phyloP scores from a whole-genome alignment of 2,113 vertebrate genomes.

The Eleginops maclovinus region DNA sequence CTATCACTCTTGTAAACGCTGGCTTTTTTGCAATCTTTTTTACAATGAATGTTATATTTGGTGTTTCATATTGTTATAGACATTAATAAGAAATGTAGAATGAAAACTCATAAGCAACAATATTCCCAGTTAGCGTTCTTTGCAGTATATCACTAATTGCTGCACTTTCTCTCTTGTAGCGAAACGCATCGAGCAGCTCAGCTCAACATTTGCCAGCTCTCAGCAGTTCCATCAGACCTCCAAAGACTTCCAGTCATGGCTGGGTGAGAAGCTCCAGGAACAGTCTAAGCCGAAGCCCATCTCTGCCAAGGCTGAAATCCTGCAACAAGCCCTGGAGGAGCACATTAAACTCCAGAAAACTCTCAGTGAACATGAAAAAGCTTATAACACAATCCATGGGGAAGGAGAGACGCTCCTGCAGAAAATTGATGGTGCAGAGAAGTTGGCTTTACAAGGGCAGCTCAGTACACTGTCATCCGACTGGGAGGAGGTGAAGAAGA shows the following conservation, averaged over 20 bases:
- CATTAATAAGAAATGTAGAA: background rate
- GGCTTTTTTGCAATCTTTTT: background rate
- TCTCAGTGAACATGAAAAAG: slow-evolving; percentile 81
- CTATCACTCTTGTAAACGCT: background rate
- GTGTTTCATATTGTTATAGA: background rate
- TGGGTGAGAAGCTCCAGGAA: slow-evolving; percentile 88
- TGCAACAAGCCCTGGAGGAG: slow-evolving; percentile 87
- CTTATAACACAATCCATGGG: slow-evolving; percentile 87
- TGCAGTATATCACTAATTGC: slow-evolving; percentile 2
- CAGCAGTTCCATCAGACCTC: slow-evolving; percentile 96
- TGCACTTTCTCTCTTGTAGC: slow-evolving; percentile 78
- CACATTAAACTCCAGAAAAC: slow-evolving; percentile 85
- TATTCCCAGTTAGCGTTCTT: background rate
- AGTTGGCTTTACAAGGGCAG: slow-evolving; percentile 88
- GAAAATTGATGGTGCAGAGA: slow-evolving; percentile 92
- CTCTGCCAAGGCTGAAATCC: slow-evolving; percentile 86
- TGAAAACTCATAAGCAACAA: background rate
- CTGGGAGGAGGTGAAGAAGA: slow-evolving; percentile 92
- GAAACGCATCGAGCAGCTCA: slow-evolving; percentile 91
- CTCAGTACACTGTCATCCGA: slow-evolving; percentile 86
- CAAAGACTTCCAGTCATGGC: slow-evolving; percentile 93
- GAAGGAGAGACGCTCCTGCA: slow-evolving; percentile 93
- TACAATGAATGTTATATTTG: background rate
- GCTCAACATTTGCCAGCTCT: slow-evolving; percentile 90
- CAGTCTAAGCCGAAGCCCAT: slow-evolving; percentile 81